Base-by-base conservation (phyloP, 2,113 vertebrate species). In the Tachysurus vachellii region DNA sequence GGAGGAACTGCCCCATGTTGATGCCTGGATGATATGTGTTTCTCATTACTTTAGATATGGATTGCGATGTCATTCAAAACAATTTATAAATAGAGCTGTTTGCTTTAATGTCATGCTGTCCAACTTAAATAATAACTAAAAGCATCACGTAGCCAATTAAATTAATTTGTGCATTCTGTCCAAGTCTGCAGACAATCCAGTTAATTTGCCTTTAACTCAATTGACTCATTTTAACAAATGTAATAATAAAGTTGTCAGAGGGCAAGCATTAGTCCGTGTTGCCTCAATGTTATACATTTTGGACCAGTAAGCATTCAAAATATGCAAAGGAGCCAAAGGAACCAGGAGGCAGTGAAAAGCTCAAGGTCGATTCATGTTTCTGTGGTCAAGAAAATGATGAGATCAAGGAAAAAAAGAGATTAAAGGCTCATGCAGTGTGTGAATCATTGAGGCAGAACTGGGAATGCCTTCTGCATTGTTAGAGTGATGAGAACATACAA, bases 141-240 rank as follows among this genome's bases (percentile, higher is more conserved):
- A 85, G 54, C 76, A 68, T 68, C 11, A 28, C 73, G 54, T 26
- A 62, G 70, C 70, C 73, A 71, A 64, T 54, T 44, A 71, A 42
- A 88, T 87, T 26, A 87, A 90, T 88, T 23, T 11, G 2, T 28
- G 85, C 36, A 31, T 85, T 87, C 71, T 68, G 54, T 85, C 86
- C 62, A 88, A 66, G 80, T 82, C 84, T 62, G 56, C 56, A 66
- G 59, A 83, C 26, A 6, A 86, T 88, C 42, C 13, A 71, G 61
- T 56, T 68, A 64, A 81, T 84, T 62, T 77, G 87, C 62, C 76
- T 44, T 61, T 16, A 42, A 87, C 87, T 89, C 88, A 80, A 80
- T 88, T 28, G 66, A 26, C 64, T 80, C 68, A 73, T 87, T 87
- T 57, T 42, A 23, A 83, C 62, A 53, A 85, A 75, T 79, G 56